Conservation (phyloP, 2,888 invertebrate genomes). For the Priocnemis perturbator region DNA sequence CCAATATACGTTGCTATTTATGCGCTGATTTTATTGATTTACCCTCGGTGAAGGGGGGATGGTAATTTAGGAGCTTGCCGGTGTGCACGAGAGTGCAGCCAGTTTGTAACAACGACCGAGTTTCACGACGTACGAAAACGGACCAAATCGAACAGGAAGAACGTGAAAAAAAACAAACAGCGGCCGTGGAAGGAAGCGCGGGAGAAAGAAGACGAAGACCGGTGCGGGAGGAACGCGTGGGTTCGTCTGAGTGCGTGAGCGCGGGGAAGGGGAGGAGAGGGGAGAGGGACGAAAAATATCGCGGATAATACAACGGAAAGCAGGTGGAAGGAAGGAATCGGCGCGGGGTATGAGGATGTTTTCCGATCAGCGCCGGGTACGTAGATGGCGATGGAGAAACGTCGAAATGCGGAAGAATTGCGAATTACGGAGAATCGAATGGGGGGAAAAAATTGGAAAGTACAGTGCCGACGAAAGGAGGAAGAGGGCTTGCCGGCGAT, state of each 20-base stretch:
- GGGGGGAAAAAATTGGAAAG: background rate
- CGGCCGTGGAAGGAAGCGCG: background rate
- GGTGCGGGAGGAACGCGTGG: background rate
- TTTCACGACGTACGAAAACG: conserved; percentile 21
- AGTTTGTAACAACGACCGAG: conserved; percentile 25
- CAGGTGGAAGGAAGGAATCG: background rate
- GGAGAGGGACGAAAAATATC: background rate
- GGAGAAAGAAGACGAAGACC: background rate
- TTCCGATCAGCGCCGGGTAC: background rate
- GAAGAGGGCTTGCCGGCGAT: background rate
- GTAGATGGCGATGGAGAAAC: background rate
- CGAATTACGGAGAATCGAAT: background rate
- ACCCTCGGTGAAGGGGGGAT: conserved; percentile 5
- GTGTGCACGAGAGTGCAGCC: conserved; percentile 6
- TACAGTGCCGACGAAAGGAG: background rate
- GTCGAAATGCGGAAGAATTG: background rate
- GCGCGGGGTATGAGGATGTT: no score
- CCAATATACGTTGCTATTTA: conserved; percentile 44
- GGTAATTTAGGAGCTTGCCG: background rate
- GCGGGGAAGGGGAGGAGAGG: conserved; percentile 3
- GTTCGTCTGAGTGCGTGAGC: conserved; percentile 13
- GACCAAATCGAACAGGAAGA: conserved; percentile 11
- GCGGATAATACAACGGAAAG: conserved; percentile 6
- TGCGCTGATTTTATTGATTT: conserved; percentile 46
- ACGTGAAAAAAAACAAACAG: conserved; percentile 12